These are phyloP conservation scores for Magallana nippona DNA, from an alignment of 2,888 invertebrate species.

Conservation along the genomic window DNA sequence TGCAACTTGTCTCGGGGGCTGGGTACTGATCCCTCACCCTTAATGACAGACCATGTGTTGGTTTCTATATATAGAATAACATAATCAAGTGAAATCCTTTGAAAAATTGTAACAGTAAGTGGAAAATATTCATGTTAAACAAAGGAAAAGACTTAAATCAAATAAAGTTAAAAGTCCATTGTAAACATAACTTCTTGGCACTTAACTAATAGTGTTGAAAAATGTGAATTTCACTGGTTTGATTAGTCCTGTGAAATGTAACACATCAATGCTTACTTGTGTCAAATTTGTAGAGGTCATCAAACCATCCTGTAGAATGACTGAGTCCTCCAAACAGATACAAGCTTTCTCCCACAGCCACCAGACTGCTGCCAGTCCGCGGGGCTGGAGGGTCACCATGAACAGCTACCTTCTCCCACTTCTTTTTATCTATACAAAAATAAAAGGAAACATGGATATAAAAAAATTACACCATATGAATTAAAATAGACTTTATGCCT, in stretches of 20 bases:
- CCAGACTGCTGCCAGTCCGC: slow-evolving; percentile 73
- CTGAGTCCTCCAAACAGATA: slow-evolving; percentile 79
- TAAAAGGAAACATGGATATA: slow-evolving; percentile 33
- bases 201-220: too few species aligned
- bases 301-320: slow-evolving; percentile 77
- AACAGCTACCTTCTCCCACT: slow-evolving; percentile 66
- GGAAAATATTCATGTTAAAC: too few species aligned
- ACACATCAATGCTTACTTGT: slow-evolving; percentile 63
- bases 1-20: slow-evolving; percentile 76
- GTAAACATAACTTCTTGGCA: too few species aligned
- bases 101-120: too few species aligned
- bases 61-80: slow-evolving; percentile 60
- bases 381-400: slow-evolving; percentile 71
- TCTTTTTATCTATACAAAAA: slow-evolving; percentile 54
- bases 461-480: not conserved
- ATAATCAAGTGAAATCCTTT: not conserved
- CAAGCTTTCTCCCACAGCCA: slow-evolving; percentile 71
- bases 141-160: too few species aligned
- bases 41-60: slow-evolving; percentile 67
- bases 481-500: too few species aligned
- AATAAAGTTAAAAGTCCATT: too few species aligned
- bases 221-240: not conserved
- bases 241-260: not conserved
- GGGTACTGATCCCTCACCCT: slow-evolving; percentile 70
- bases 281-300: slow-evolving; percentile 74